These are phyloP conservation scores for Rhynchonycteris naso DNA, from an alignment of 2,797 vertebrate species.

Conservation along the genomic window DNA sequence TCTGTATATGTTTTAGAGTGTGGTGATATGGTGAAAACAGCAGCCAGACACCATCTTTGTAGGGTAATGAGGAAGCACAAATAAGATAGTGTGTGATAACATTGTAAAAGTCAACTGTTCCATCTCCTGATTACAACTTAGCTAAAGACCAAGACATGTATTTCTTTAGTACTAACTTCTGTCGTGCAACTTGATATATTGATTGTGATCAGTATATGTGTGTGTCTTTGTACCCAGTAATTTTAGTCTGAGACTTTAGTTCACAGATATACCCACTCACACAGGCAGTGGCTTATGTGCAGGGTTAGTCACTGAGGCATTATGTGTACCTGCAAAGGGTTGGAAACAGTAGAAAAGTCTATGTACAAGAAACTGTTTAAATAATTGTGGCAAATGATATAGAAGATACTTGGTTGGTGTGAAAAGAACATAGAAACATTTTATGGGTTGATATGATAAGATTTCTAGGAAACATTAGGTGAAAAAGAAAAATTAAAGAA, in stretches of 20 bases:
- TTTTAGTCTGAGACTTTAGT: neutral
- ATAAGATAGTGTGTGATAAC: neutral
- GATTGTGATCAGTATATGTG: neutral
- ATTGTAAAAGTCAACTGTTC: neutral
- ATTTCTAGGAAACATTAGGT: neutral
- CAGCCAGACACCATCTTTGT: neutral
- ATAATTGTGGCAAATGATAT: neutral
- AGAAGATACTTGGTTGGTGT: fast-evolving
- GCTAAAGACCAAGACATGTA: neutral
- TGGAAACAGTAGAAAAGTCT: neutral
- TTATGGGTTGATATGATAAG: neutral
- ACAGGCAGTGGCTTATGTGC: neutral
- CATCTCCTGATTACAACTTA: neutral
- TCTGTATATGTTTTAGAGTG: neutral
- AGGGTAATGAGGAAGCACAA: neutral
- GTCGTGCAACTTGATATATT: fast-evolving
- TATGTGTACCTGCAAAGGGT: neutral
- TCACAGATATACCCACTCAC: neutral
- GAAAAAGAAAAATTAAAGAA: neutral
- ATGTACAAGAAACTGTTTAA: neutral
- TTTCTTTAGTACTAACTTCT: neutral
- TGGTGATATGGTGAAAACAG: neutral
- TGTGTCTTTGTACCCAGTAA: neutral
- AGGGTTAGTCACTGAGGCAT: neutral
- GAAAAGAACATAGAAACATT: neutral